These are phyloP conservation scores for Drosophila nigricruria DNA, from an alignment of 2,888 invertebrate species.

Conservation along the genomic window DNA sequence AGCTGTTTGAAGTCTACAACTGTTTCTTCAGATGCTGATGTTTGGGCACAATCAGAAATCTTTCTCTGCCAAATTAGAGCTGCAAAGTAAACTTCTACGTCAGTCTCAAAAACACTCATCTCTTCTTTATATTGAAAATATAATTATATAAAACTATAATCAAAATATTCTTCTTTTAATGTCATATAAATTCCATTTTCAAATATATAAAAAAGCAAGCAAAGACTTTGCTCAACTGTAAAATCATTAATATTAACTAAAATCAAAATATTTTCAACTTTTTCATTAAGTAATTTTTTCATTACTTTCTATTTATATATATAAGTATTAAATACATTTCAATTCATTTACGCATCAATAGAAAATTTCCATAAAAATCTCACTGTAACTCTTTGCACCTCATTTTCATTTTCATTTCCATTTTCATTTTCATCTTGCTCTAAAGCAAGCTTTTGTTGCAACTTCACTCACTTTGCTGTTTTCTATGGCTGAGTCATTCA, in stretches of 20 bases:
- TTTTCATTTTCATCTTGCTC: neutral
- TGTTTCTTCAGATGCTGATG: no score
- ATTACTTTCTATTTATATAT: neutral
- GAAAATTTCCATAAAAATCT: neutral
- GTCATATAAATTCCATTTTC: no score
- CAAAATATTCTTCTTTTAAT: no score
- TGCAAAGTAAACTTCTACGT: no score
- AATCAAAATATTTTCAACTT: neutral
- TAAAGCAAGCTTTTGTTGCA: neutral
- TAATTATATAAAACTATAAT: no score
- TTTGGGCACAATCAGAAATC: no score
- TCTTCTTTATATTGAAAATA: no score
- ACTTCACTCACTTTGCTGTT: neutral
- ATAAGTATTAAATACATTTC: neutral
- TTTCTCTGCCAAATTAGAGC: no score
- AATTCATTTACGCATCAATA: neutral
- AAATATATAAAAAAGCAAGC: no score
- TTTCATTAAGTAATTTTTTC: neutral
- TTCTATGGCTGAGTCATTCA: neutral
- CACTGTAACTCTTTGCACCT: neutral
- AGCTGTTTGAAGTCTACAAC: no score
- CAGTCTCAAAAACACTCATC: no score
- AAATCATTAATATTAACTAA: neutral
- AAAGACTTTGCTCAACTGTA: neutral
- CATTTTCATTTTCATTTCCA: neutral